Evolutionary conservation across 2,888 invertebrate species (phyloP).

Genomic region (Brachylomia viminalis): DNA sequence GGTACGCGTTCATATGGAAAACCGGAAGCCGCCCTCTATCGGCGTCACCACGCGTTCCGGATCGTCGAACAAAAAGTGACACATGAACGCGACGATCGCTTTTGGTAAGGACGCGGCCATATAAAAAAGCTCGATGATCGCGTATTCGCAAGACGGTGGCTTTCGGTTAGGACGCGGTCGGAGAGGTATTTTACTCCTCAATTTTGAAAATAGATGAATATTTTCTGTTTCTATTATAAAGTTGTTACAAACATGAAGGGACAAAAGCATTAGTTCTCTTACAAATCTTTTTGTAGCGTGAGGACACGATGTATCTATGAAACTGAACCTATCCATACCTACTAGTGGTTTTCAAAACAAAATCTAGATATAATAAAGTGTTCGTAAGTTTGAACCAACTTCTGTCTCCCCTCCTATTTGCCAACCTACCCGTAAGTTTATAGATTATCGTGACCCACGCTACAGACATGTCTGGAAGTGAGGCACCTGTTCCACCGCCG

Average conservation of each 20-base stretch:
- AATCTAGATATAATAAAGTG: background rate
- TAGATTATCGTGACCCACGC: background rate
- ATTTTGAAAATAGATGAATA: background rate
- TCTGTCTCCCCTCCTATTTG: background rate
- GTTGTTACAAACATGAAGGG: background rate
- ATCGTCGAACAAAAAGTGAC: background rate
- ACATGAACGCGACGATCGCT: background rate
- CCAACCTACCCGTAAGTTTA: background rate
- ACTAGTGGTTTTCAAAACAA: background rate
- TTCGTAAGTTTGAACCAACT: background rate
- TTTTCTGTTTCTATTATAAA: background rate
- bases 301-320: conserved; percentile 3
- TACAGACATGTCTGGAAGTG: background rate
- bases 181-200: background rate
- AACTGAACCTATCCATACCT: background rate
- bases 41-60: background rate
- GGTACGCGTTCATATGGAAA: background rate
- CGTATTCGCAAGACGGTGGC: too few species aligned
- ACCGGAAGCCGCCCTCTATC: background rate
- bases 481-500: too few species aligned
- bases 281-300: conserved; percentile 31
- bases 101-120: background rate
- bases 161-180: background rate
- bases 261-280: conserved; percentile 32
- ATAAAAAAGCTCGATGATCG: too few species aligned